Evolutionary conservation across 2,113 vertebrate species (phyloP).

Genomic region (Pitta sordida): DNA sequence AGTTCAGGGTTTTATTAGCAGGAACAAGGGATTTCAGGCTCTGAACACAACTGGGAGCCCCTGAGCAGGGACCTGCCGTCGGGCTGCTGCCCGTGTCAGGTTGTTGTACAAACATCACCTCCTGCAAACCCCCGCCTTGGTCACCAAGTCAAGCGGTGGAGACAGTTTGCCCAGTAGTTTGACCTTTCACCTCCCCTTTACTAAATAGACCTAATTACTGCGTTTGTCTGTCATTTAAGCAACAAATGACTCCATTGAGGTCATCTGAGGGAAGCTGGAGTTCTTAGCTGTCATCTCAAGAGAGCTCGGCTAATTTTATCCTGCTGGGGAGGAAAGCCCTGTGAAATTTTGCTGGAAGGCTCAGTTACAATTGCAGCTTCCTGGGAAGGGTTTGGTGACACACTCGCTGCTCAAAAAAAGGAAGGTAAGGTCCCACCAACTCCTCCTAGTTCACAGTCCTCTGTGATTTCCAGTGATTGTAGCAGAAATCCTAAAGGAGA

Average conservation of each 20-base stretch:
- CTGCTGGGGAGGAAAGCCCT: conserved; percentile 61
- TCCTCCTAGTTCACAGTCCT: not conserved
- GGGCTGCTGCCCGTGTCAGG: not conserved
- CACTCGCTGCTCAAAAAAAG: not conserved
- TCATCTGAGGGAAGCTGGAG: conserved; percentile 63
- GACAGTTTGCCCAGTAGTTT: conserved; percentile 76
- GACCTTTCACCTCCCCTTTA: conserved; percentile 85
- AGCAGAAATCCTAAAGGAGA: not conserved
- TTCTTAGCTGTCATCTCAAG: conserved; percentile 58
- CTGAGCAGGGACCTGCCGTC: not conserved
- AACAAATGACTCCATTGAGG: conserved; percentile 86
- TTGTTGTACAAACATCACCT: conserved; percentile 63
- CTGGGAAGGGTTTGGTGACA: conserved; percentile 3
- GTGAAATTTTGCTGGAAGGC: conserved; percentile 40
- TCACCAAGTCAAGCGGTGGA: conserved; percentile 75
- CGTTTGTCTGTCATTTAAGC: conserved; percentile 89
- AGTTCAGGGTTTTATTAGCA: not conserved
- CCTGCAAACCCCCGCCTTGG: conserved; percentile 12
- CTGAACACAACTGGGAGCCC: not conserved
- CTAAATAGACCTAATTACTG: conserved; percentile 91
- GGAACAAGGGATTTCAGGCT: not conserved
- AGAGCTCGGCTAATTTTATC: conserved; percentile 66
- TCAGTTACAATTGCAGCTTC: not conserved
- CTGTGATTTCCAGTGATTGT: fast-evolving
- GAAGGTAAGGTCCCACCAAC: not conserved